Evolutionary conservation across 2,113 vertebrate species (phyloP), one percentile per base, ranked within the genome.

Genomic region (Otocyon megalotis): DNA sequence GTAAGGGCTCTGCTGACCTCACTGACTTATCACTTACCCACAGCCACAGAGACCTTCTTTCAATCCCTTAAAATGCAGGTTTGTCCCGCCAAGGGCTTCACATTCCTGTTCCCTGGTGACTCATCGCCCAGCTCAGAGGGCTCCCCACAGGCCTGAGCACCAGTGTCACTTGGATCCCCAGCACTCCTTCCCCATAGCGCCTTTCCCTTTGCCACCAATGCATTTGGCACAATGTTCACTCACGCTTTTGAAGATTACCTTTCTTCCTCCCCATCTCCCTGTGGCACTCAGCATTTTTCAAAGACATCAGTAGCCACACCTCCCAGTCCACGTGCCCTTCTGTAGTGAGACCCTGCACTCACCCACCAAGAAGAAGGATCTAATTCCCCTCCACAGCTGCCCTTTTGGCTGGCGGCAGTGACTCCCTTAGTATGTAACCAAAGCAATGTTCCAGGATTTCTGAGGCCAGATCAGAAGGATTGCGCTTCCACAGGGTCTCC

Each of bases 221-320:
- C 63, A n/a, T 53, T 5, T 16, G 62, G 56, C n/a, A 24, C 54
- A 1, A 17, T 0, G 1, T 4, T 2, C 2, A 24, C n/a, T 32
- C 15, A 1, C 10, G 17, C 69, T 37, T 35, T 1, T 10, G 28
- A 1, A 12, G 43, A 26, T 16, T 26, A 2, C 30, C 28, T 9
- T 74, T 20, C 30, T 85, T 28, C 24, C 60, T 53, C 69, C 22
- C 58, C 30, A 1, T 63, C 32, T 9, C 48, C 19, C 62, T 1
- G 1, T 3, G 20, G 50, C 56, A 35, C 37, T 16, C 37, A 19
- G 20, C 10, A 12, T 17, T 82, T 89, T 26, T 30, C 35, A 85
- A 28, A 85, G 65, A 95, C 0, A 0, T 28, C 15, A 35, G 6
- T 4, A 11, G 30, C 30, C 13, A 20, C 17, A 22, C 8, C 37